These are phyloP conservation scores for Phymorhynchus buccinoides DNA, from an alignment of 1,140 invertebrate species.

Conservation along the genomic window DNA sequence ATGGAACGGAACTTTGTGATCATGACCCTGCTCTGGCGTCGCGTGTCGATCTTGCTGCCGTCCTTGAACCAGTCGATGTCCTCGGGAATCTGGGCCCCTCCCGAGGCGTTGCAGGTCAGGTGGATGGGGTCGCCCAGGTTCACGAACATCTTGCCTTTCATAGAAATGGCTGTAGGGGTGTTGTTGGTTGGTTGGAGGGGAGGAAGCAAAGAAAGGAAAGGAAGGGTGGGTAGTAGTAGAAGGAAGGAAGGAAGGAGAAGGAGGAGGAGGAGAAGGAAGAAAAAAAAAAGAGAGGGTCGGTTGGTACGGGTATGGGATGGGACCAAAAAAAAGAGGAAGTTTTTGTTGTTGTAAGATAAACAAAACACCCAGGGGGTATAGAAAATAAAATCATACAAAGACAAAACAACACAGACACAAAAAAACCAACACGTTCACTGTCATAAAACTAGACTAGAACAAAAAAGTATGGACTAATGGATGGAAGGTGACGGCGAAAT, in stretches of 20 bases:
- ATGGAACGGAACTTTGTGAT: slow-evolving; percentile 49
- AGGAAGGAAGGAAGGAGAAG: neutral
- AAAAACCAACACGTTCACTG: too few species aligned
- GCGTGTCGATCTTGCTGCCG: slow-evolving; percentile 45
- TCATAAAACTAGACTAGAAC: too few species aligned
- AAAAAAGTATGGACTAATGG: too few species aligned
- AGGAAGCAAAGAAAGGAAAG: neutral
- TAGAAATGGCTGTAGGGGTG: slow-evolving; percentile 30
- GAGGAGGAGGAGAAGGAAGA: neutral
- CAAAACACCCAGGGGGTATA: too few species aligned
- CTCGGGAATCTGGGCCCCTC: slow-evolving; percentile 51
- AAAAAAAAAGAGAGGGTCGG: neutral
- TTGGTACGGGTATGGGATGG: too few species aligned
- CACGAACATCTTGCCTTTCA: slow-evolving; percentile 55
- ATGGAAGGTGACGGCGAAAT: too few species aligned
- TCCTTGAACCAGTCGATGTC: slow-evolving; percentile 61
- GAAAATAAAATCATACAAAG: too few species aligned
- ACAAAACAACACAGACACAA: too few species aligned
- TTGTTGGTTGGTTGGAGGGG: neutral
- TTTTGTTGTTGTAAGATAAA: too few species aligned
- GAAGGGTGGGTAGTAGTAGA: neutral
- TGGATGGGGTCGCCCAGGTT: slow-evolving; percentile 52
- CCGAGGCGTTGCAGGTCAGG: slow-evolving; percentile 58
- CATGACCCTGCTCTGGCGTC: slow-evolving; percentile 23
- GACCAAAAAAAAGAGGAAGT: too few species aligned